phyloP scores from a whole-genome alignment of 2,888 invertebrate genomes.

The Fragum whitleyi region DNA sequence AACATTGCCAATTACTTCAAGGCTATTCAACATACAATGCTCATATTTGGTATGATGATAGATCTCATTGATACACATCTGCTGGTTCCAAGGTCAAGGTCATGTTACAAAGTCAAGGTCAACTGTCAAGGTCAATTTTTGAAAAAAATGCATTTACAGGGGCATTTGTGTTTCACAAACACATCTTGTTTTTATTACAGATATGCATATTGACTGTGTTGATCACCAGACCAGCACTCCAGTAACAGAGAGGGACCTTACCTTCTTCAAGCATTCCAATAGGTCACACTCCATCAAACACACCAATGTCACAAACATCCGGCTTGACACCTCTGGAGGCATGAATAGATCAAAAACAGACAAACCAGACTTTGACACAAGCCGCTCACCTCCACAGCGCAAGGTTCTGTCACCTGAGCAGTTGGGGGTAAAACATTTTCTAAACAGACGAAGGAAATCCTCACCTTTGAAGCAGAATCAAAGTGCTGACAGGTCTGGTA shows the following conservation, averaged over 20 bases:
- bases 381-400: background rate
- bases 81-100: too few species aligned
- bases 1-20: too few species aligned
- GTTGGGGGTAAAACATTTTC: constrained; percentile 56
- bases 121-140: too few species aligned
- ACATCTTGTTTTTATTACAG: constrained; percentile 9
- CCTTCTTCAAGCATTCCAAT: constrained; percentile 46
- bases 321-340: constrained; percentile 26
- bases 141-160: too few species aligned
- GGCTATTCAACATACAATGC: too few species aligned
- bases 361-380: background rate
- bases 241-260: constrained; percentile 53
- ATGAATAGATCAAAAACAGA: background rate
- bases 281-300: constrained; percentile 43
- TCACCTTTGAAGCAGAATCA: constrained; percentile 10
- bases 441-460: constrained; percentile 33
- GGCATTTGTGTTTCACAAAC: too few species aligned
- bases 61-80: too few species aligned
- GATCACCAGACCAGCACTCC: constrained; percentile 61
- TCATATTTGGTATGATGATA: too few species aligned
- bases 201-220: background rate
- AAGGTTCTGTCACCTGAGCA: constrained; percentile 59
- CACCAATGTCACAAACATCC: constrained; percentile 52
- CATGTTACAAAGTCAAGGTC: too few species aligned
- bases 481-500: background rate